Conservation (phyloP, 2,888 invertebrate species). For the Endotricha flammealis region DNA sequence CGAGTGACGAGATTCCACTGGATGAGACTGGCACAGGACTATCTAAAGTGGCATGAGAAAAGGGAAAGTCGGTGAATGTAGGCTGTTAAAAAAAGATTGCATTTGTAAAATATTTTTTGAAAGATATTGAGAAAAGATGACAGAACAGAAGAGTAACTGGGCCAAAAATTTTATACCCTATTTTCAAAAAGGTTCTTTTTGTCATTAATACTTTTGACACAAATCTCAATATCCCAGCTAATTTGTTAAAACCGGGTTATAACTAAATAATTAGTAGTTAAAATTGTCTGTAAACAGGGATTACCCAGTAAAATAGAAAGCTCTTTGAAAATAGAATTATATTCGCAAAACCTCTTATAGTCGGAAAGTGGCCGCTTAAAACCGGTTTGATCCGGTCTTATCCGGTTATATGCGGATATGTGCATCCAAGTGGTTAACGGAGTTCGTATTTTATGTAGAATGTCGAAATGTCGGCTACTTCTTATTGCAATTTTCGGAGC, state of each 20-base stretch:
- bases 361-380: slow-evolving; percentile 10
- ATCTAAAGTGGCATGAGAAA: too few species aligned
- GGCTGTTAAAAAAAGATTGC: too few species aligned
- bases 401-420: slow-evolving; percentile 28
- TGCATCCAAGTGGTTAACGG: slow-evolving; percentile 28
- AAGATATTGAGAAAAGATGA: too few species aligned
- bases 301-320: background rate
- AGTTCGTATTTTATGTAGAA: slow-evolving; percentile 25
- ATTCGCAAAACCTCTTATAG: slow-evolving; percentile 11
- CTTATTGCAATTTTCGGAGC: slow-evolving; percentile 24
- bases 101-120: too few species aligned
- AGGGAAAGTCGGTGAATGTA: too few species aligned
- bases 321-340: slow-evolving; percentile 9
- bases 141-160: too few species aligned
- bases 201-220: background rate
- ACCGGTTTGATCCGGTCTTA: slow-evolving; percentile 26
- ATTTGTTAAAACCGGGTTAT: too few species aligned
- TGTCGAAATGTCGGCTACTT: slow-evolving; percentile 21
- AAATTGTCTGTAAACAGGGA: too few species aligned
- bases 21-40: too few species aligned
- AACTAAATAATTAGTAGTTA: too few species aligned
- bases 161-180: too few species aligned
- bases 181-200: too few species aligned
- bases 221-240: background rate
- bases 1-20: slow-evolving; percentile 1